Evolutionary conservation across 2,113 vertebrate genomes (phyloP), one percentile per base, ranked within the genome.

Genomic region (Camelus dromedarius): DNA sequence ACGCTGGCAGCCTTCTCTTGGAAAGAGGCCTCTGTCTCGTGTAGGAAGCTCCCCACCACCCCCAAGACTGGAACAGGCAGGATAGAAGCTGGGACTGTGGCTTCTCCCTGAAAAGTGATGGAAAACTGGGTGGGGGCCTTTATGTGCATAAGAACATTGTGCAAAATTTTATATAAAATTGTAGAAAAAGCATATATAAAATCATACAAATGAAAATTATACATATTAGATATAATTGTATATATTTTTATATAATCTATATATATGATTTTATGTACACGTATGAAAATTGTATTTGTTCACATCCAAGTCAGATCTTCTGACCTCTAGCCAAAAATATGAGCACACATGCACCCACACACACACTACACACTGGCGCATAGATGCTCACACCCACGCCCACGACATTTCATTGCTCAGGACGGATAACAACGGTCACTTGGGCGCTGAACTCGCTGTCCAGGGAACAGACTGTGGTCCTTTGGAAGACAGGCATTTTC

Each of bases 361-460:
- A 42, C 10, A 42, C 1, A 58, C 32, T 4, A 46, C 35, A 46
- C 26, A 54, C 15, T 13, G 2, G 16, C 10, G 6, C 4, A 0
- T 75, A 32, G 46, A 30, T 75, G 18, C 72, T 18, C 62, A 54
- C 10, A 20, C 12, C 35, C 22, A 32, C 46, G 54, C 67, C 1
- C 54, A 52, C 24, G 5, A 35, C 42, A 16, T 58, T n/a, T 4
- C 28, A 24, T 35, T 35, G 58, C 58, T 56, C 58, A 50, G 60
- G 48, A 10, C 4, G 12, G 67, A 42, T 84, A 38, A 48, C 26
- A 48, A 30, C 50, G 19, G 60, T 58, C 67, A 38, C 7, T 52
- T 35, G 48, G 8, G 16, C 10, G n/a, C 2, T 69, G 70, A 38
- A 5, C 0, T 20, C 19, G 2, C 32, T 4, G 8, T 52, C 42